Evolutionary conservation across 2,797 vertebrate genomes (phyloP), one percentile per base, ranked within the genome.

Genomic region (Erethizon dorsatum): DNA sequence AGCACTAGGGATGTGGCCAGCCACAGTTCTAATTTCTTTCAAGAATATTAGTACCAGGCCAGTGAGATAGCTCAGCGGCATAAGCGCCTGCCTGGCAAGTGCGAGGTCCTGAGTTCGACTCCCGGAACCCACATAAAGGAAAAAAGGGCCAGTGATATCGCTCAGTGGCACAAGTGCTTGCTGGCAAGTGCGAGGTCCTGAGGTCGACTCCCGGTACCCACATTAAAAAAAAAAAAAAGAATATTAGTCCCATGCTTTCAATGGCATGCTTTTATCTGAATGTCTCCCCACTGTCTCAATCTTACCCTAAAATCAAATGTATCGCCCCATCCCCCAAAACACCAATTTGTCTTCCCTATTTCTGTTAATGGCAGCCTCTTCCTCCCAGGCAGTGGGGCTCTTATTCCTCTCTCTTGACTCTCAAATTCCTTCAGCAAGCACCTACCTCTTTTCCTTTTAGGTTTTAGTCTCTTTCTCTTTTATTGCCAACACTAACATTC

Each of bases 231-330:
- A 41, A 41, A 41, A 41, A 41, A 41, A 33, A 71, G 63, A 92
- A 50, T 20, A 61, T 50, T 77, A 85, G 20, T 73, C 17, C 67
- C 33, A 83, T 22, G 79, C 54, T 94, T 84, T 86, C 71, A 47
- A 79, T 8, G 47, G 79, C 7, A 83, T 7, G 31, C 3, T 77
- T 95, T 77, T 75, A 90, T 33, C 67, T 87, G 41, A 93, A 54
- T 91, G 31, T 54, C 61, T 90, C 22, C 8, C 31, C 14, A 65
- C 59, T 63, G 78, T 90, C 31, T 95, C 24, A 88, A 89, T 6
- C 17, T 95, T 78, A 85, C 79, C 59, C 52, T 79, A 79, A 79
- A 92, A 88, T 59, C 69, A 80, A 95, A 80, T 67, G 91, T 26
- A 54, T 89, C 41, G 88, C 37, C n/a, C 85, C 12, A 63, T 2